Conservation (phyloP, 2,113 vertebrate species). For the Acanthisitta chloris region DNA sequence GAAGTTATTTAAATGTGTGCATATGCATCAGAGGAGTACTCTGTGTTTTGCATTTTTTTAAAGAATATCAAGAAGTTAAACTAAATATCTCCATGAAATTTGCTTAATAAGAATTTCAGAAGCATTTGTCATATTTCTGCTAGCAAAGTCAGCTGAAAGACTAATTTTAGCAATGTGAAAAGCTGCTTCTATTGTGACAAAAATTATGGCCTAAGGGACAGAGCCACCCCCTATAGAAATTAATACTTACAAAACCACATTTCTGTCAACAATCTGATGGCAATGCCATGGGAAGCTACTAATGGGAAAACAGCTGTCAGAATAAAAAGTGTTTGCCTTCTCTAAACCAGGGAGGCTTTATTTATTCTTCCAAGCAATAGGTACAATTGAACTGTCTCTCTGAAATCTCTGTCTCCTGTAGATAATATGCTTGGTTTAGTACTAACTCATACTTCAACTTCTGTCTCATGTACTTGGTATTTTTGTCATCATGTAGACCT, state of each 20-base stretch:
- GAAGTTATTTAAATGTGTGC: neutral
- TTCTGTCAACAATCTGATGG: slow-evolving; percentile 29
- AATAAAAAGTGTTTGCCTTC: slow-evolving; percentile 7
- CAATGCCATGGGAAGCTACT: slow-evolving; percentile 6
- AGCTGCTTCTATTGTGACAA: slow-evolving; percentile 37
- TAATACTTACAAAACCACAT: slow-evolving; percentile 1
- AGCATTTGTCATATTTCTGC: slow-evolving; percentile 28
- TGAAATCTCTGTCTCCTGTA: neutral
- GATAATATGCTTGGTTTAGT: neutral
- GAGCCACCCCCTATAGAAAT: slow-evolving; percentile 13
- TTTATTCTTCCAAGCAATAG: slow-evolving; percentile 23
- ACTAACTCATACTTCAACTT: neutral
- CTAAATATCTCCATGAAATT: slow-evolving; percentile 19
- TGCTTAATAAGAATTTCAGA: slow-evolving; percentile 36
- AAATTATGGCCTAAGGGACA: slow-evolving; percentile 45
- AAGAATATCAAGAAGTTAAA: neutral
- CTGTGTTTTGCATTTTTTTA: neutral
- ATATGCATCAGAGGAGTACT: neutral
- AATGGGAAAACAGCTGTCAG: slow-evolving; percentile 36
- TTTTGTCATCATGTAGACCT: neutral
- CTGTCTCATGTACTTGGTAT: neutral
- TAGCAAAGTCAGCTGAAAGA: slow-evolving; percentile 17
- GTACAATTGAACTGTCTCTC: neutral
- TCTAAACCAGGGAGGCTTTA: neutral
- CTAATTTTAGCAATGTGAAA: slow-evolving; percentile 46